A percentile compares a stretch with the other conserved stretches of the same genome.
Evolutionary conservation across 2,797 vertebrate species (phyloP).

Genomic region (Silurus lanzhouensis): DNA sequence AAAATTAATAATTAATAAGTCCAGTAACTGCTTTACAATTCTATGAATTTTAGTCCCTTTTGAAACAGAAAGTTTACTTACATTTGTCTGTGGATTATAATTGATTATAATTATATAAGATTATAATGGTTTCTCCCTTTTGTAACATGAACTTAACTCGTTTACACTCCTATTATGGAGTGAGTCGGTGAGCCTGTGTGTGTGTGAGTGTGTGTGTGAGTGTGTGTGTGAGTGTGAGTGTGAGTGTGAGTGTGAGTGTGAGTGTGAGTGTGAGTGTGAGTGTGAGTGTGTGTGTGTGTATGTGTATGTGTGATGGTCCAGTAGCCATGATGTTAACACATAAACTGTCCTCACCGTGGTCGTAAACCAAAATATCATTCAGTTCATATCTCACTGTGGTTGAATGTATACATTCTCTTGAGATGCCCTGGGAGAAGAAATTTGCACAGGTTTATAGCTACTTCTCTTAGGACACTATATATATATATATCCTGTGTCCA

Average conservation of each 20-base stretch:
- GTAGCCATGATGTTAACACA: background rate
- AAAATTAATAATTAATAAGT: background rate
- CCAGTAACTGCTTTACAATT: background rate
- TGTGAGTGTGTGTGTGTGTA: too few species aligned
- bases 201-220: too few species aligned
- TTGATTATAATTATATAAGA: too few species aligned
- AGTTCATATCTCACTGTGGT: background rate
- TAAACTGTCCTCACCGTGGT: background rate
- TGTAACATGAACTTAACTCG: too few species aligned
- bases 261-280: too few species aligned
- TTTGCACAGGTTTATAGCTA: background rate
- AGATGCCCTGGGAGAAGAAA: background rate
- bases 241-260: too few species aligned
- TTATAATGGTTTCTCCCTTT: too few species aligned
- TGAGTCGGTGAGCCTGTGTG: too few species aligned
- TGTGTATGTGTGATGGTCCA: background rate
- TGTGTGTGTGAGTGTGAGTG: background rate
- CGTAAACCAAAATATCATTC: background rate
- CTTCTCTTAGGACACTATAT: background rate
- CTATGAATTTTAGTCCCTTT: background rate
- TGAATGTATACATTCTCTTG: background rate
- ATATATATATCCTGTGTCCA: background rate
- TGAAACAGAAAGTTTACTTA: background rate
- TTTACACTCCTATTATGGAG: too few species aligned
- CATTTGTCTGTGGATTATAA: background rate